phyloP scores from a whole-genome alignment of 2,888 invertebrate species.

The Vanessa cardui region DNA sequence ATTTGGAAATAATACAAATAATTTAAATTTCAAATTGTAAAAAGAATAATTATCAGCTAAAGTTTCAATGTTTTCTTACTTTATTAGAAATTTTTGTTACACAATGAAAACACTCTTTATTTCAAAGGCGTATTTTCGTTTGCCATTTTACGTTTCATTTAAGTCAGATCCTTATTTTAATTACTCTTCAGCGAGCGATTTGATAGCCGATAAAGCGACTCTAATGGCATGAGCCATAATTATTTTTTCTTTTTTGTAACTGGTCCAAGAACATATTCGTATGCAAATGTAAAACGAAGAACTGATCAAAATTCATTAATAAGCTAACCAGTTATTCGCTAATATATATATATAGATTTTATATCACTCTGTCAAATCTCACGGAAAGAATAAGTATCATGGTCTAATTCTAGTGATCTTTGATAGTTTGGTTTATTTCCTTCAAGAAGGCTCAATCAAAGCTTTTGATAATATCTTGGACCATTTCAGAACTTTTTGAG shows the following conservation, averaged over 20 bases:
- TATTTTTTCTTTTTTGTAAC: constrained; percentile 53
- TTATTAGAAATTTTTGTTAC: neutral
- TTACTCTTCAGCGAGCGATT: constrained; percentile 39
- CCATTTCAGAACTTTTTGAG: neutral
- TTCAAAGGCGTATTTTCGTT: neutral
- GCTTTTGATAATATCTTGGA: no score
- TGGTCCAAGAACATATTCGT: constrained; percentile 28
- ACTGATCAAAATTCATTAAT: constrained; percentile 1
- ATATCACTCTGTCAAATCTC: neutral
- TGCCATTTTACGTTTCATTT: constrained; percentile 30
- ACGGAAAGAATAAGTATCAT: neutral
- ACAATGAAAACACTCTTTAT: neutral
- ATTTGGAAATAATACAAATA: neutral
- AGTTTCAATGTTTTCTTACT: neutral
- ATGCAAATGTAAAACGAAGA: constrained; percentile 8
- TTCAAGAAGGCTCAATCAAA: no score
- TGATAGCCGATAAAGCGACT: constrained; percentile 44
- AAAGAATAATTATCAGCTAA: neutral
- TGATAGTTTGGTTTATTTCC: no score
- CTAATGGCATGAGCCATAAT: constrained; percentile 46
- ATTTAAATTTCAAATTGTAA: neutral
- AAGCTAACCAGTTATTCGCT: constrained; percentile 8
- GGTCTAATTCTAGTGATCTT: no score
- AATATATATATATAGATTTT: neutral
- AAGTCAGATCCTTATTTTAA: constrained; percentile 32